These are phyloP conservation scores for Lepidurus apus DNA, from an alignment of 1,140 invertebrate genomes.

Conservation along the genomic window DNA sequence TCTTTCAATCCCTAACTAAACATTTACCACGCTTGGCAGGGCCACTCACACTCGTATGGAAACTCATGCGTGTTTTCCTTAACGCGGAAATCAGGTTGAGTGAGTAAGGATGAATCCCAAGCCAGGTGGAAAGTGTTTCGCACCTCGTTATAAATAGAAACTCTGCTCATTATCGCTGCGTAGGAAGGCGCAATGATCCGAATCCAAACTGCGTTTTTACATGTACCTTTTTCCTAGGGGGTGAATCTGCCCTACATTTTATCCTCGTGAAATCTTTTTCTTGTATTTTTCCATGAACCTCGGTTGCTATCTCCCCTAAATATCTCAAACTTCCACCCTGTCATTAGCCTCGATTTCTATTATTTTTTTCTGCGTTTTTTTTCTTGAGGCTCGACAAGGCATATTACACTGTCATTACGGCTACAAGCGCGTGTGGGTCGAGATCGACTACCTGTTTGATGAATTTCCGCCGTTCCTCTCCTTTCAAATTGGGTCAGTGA, in stretches of 20 bases:
- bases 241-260: no score
- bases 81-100: not conserved
- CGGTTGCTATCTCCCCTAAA: not conserved
- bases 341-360: not conserved
- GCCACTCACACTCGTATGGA: no score
- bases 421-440: no score
- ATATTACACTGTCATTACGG: no score
- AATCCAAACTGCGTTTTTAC: not conserved
- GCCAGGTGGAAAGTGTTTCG: not conserved
- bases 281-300: no score
- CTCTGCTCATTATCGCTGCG: not conserved
- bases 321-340: not conserved
- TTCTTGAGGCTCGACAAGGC: not conserved
- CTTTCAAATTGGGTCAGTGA: no score
- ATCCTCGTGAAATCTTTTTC: no score
- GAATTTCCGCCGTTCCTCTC: no score
- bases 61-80: not conserved
- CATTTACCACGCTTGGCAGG: no score
- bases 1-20: no score
- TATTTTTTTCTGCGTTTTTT: not conserved
- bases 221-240: not conserved
- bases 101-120: not conserved
- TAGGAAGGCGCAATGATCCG: not conserved
- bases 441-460: no score
- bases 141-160: not conserved